phyloP scores from a whole-genome alignment of 2,888 invertebrate species.

The Chrysolina americana region DNA sequence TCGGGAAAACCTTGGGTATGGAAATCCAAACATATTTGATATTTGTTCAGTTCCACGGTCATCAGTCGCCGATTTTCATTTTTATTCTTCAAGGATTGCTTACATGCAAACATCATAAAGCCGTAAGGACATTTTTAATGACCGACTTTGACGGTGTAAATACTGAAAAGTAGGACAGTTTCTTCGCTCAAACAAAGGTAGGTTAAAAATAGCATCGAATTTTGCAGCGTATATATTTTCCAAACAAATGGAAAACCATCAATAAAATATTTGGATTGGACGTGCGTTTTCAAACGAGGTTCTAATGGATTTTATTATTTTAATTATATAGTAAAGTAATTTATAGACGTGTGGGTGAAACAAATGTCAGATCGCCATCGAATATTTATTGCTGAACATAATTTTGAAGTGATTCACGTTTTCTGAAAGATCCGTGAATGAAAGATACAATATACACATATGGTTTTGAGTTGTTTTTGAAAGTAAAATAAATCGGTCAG shows the following conservation, averaged over 20 bases:
- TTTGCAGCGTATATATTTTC: constrained; percentile 10
- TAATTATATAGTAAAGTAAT: constrained; percentile 3
- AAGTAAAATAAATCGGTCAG: neutral
- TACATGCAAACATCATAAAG: constrained; percentile 14
- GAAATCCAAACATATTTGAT: constrained; percentile 1
- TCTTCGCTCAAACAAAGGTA: neutral
- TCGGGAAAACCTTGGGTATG: neutral
- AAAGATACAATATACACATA: constrained; percentile 2
- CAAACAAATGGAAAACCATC: constrained; percentile 10
- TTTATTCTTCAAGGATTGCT: neutral
- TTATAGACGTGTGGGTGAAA: constrained; percentile 2
- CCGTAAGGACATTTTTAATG: constrained; percentile 9
- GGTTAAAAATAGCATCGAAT: constrained; percentile 3
- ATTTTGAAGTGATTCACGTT: constrained; percentile 9
- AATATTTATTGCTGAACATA: constrained; percentile 12
- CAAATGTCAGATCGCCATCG: neutral
- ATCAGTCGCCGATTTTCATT: constrained; percentile 1
- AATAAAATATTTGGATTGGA: constrained; percentile 9
- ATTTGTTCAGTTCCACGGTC: constrained; percentile 4
- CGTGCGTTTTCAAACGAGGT: constrained; percentile 10
- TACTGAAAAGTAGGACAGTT: neutral
- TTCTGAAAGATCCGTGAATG: constrained; percentile 2
- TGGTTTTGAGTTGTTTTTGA: constrained; percentile 5
- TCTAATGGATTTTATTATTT: constrained; percentile 11
- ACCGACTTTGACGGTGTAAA: neutral